A percentile compares a stretch with the other conserved stretches of the same genome.
Conservation (phyloP, 2,113 vertebrate genomes). For the Cephalopholis sonnerati region DNA sequence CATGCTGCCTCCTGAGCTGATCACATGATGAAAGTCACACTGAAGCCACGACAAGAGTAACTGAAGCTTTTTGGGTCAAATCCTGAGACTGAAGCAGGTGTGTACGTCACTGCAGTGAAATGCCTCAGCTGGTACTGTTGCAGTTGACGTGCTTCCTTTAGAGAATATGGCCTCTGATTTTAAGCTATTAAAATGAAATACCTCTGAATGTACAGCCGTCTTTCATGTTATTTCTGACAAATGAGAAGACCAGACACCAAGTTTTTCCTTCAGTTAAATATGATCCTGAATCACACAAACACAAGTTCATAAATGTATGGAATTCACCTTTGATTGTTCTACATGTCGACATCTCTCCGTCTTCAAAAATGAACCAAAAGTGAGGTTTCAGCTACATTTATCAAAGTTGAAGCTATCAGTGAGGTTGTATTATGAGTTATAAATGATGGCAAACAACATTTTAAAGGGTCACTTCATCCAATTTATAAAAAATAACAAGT, state of each 20-base stretch:
- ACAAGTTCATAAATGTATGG: not conserved
- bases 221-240: conserved; percentile 41
- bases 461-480: conserved; percentile 2
- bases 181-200: conserved; percentile 68
- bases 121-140: conserved; percentile 27
- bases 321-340: not conserved
- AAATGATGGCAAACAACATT: not conserved
- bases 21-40: not conserved
- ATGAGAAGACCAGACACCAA: not conserved
- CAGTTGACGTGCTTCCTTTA: conserved; percentile 19
- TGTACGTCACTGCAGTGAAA: not conserved
- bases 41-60: conserved; percentile 19
- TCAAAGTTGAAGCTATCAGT: too few species aligned
- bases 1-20: not conserved
- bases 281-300: not conserved
- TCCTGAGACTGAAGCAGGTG: conserved; percentile 15
- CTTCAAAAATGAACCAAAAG: not conserved
- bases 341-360: not conserved
- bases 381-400: not conserved
- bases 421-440: not conserved
- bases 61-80: conserved; percentile 25
- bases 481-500: not conserved
- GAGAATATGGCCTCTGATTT: conserved; percentile 30
- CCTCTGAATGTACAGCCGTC: conserved; percentile 55
- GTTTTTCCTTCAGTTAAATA: not conserved